Base-by-base conservation (phyloP, 2,888 invertebrate genomes). In the Lepas anatifera region DNA sequence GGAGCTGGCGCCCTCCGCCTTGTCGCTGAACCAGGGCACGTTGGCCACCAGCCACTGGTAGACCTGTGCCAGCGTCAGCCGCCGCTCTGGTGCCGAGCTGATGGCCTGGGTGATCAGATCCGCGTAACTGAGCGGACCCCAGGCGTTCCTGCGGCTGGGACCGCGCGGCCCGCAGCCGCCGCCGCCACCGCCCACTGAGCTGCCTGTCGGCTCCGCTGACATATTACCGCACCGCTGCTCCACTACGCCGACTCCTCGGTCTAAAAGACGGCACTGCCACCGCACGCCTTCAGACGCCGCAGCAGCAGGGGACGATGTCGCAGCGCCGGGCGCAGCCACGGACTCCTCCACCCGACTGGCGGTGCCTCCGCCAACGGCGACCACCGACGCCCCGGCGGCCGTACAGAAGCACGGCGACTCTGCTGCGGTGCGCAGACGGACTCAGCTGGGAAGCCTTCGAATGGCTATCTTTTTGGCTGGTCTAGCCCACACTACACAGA, bases 1-100 rank as follows among this genome's bases (percentile, higher is more conserved):
- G 72, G 98, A 98, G 79, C 96, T 96, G 82, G 97, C 99, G 81
- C 93, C 95, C 83, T 99, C 99, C 58, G 98, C 98, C 81, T 99
- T 99, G 83, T 99, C 98, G 84, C 97, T 96, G 86, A 99, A 99
- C 83, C 97, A 99, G 77, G 96, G 90, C 78, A 99, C 96, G 82
- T 99, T 98, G 82, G 95, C 95, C 73, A 99, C 97, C 97, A 99
- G 99, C 98, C 98, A 99, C 83, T 99, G 98, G 85, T 99, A 99
- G 78, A 99, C 98, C 84, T 99, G 98, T 71, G 96, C 95, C 76
- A 99, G 84, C 3, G 99, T 99, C 74, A 99, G 86, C 72, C 99
- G 84, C 81, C 95, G 93, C 78, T 99, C 98, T 67, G 91, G 89
- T 69, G 96, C 92, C 72, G 94, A 94, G 77, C 92, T 90, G 81